Base-by-base conservation (phyloP, 2,888 invertebrate genomes). In the Gonocerus acuteangulatus region DNA sequence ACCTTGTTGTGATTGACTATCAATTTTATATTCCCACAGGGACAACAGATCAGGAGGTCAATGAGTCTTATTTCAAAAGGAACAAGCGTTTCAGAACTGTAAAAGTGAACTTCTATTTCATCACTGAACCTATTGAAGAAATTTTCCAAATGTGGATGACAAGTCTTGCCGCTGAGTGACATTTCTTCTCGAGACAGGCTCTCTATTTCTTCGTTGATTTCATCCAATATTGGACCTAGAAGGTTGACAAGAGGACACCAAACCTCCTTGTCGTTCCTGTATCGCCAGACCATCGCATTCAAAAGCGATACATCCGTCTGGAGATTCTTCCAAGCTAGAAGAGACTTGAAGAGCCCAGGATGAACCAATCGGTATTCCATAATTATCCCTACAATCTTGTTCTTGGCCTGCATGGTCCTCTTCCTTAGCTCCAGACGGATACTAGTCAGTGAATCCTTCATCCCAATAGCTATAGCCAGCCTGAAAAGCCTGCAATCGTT, bases 41-140 rank as follows among this genome's bases (percentile, higher is more conserved):
- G 47, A 18, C 57, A 57, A 45, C 57, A 57, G 18, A 57, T 45
- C 47, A 57, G 19, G 4, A 57, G 44, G 3, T 57, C 57, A 22
- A 57, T 32, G 23, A 57, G 57, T 32, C 47, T 57, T 21, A 57
- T 27, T 22, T 57, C 57, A 34, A 57, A 57, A 7, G 44, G 57
- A 1, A 42, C 22, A 22, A 34, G 42, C 32, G 16, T 47, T 32
- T 57, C 57, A 13, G 57, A 57, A 15, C 19, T 3, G 32, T 45
- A 57, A 57, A 57, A 57, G 32, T 57, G 57, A 21, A 57, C 47
- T 19, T 57, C 57, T 23, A 57, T 57, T 45, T 57, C 57, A 13
- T 45, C 57, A 45, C 27, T 47, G 15, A 57, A 57, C 39, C 34
- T 44, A 4, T 23, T 6, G 15, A 57, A 19, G 32, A 57, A 57